Percentiles rank a stretch among this genome's conserved stretches.
Evolutionary conservation across 2,888 invertebrate genomes (phyloP).

Genomic region (Poecilobothrus nobilitatus): DNA sequence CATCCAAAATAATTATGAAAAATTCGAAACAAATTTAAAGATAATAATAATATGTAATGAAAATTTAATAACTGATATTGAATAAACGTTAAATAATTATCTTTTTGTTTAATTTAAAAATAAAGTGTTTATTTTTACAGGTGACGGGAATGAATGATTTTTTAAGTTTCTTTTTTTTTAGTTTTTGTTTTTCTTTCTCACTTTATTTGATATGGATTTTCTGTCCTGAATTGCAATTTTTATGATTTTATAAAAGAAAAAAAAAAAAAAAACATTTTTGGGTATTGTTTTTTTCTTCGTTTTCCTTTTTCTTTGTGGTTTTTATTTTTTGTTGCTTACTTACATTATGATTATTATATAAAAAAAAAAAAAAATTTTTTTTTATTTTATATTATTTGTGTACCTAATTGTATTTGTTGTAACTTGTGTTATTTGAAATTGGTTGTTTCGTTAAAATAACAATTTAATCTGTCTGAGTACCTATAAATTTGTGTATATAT

Average conservation of each 20-base stretch:
- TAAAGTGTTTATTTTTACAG: no score
- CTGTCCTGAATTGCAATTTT: conserved; percentile 1
- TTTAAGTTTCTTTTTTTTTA: not conserved
- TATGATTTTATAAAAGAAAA: not conserved
- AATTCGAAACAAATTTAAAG: no score
- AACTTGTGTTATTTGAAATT: no score
- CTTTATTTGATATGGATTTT: not conserved
- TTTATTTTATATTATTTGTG: no score
- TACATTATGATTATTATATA: not conserved
- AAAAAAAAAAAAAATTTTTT: no score
- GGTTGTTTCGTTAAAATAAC: not conserved
- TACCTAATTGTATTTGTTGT: no score
- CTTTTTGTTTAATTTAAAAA: no score
- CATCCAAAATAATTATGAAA: no score
- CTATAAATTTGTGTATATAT: not conserved
- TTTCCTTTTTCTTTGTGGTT: no score
- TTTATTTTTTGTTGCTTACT: not conserved
- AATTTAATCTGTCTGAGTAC: conserved; percentile 6
- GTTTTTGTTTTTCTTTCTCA: not conserved
- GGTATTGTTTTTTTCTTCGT: not conserved
- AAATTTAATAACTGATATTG: no score
- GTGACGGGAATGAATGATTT: not conserved
- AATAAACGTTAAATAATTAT: no score
- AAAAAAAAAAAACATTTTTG: not conserved
- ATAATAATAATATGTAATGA: no score